These are phyloP conservation scores for Apteryx mantelli DNA, from an alignment of 2,113 vertebrate species.

Conservation along the genomic window DNA sequence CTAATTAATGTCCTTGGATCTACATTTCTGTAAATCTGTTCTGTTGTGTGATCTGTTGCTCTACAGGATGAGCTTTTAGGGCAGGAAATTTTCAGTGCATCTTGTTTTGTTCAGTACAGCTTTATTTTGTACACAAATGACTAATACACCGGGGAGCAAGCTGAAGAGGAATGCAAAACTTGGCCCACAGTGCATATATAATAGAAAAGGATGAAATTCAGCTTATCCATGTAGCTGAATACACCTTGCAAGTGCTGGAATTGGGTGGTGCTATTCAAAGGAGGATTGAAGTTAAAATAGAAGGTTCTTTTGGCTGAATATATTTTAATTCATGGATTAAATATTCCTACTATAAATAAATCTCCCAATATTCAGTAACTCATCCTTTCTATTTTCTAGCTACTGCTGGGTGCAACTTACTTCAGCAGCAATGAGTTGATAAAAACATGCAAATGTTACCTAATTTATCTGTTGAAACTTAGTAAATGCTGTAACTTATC, in stretches of 20 bases:
- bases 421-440: neutral
- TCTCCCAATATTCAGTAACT: neutral
- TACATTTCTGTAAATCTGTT: neutral
- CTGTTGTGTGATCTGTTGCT: neutral
- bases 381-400: neutral
- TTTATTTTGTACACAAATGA: neutral
- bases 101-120: neutral
- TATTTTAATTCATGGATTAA: neutral
- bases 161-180: neutral
- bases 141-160: neutral
- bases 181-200: neutral
- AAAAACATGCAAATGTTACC: neutral
- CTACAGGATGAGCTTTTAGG: neutral
- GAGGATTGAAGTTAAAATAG: neutral
- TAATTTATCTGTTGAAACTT: constrained; percentile 23
- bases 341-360: neutral
- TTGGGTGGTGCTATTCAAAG: neutral
- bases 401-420: neutral
- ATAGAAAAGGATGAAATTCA: neutral
- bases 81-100: neutral
- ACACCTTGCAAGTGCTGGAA: neutral
- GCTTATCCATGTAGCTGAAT: neutral
- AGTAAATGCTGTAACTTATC: neutral
- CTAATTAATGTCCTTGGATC: neutral
- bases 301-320: neutral